Conservation (phyloP, 2,113 vertebrate genomes). For the Bambusicola thoracicus region DNA sequence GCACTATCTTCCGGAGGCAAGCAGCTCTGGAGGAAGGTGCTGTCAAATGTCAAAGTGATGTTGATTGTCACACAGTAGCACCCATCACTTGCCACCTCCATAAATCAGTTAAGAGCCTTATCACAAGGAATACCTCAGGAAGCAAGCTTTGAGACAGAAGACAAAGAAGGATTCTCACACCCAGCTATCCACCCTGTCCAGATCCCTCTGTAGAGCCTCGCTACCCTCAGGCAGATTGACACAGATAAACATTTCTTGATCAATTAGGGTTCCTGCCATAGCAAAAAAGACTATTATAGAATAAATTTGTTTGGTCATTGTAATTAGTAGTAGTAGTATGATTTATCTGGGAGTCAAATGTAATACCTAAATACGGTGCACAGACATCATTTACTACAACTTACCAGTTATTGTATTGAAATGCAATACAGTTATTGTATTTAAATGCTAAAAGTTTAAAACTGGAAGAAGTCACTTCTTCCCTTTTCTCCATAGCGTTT, state of each 20-base stretch:
- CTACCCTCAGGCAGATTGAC: too few species aligned
- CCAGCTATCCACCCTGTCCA: too few species aligned
- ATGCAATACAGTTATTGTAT: background rate
- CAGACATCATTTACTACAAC: background rate
- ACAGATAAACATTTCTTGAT: constrained; percentile 62
- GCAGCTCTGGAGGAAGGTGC: too few species aligned
- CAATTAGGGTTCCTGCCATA: constrained; percentile 46
- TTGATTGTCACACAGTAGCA: too few species aligned
- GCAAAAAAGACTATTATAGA: background rate
- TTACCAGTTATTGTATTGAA: background rate
- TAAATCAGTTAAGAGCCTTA: too few species aligned
- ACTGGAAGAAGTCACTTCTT: background rate
- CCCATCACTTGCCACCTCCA: too few species aligned
- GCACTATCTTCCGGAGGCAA: too few species aligned
- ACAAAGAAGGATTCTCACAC: too few species aligned
- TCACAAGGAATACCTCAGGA: too few species aligned
- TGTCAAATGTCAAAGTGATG: too few species aligned
- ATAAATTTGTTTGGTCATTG: background rate
- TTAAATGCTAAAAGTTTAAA: background rate
- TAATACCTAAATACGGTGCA: background rate
- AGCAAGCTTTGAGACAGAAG: too few species aligned
- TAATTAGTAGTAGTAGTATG: background rate
- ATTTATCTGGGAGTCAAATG: constrained; percentile 13
- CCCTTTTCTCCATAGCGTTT: background rate
- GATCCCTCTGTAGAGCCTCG: too few species aligned